Percentiles rank a stretch among this genome's conserved stretches.
These are phyloP conservation scores for Latrodectus geometricus DNA, from an alignment of 1,140 invertebrate species.

Conservation along the genomic window DNA sequence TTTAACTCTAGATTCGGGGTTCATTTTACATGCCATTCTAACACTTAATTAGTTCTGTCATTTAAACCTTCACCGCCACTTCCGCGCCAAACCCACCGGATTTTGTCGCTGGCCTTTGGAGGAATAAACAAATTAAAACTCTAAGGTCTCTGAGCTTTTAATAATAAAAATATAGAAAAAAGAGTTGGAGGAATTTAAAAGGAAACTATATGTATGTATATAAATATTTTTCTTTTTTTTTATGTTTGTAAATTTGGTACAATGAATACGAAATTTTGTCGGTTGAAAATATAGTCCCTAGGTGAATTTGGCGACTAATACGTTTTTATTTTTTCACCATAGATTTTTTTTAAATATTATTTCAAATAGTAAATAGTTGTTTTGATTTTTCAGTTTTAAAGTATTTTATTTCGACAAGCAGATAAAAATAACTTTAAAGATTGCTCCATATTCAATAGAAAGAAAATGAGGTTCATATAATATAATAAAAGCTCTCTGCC, in stretches of 20 bases:
- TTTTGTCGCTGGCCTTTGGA: background rate
- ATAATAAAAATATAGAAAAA: background rate
- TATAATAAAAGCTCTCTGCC: background rate
- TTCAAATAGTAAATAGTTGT: background rate
- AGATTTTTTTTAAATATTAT: background rate
- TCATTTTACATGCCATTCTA: slow-evolving; percentile 1
- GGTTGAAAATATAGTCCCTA: background rate
- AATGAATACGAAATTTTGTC: background rate
- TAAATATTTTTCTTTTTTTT: background rate
- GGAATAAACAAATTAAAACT: slow-evolving; percentile 30
- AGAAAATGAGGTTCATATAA: background rate
- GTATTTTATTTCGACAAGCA: background rate
- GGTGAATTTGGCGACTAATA: background rate
- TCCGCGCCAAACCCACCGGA: background rate
- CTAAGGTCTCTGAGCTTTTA: background rate
- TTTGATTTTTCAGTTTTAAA: background rate
- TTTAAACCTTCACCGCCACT: background rate
- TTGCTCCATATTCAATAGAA: background rate
- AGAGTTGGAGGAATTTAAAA: background rate
- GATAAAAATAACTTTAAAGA: background rate
- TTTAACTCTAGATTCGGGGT: background rate
- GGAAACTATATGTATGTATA: no score
- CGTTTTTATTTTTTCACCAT: background rate
- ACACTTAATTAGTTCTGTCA: slow-evolving; percentile 25
- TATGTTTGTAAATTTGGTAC: background rate